Percentiles rank a stretch among this genome's conserved stretches.
phyloP scores from a whole-genome alignment of 2,113 vertebrate genomes.

The Burhinus oedicnemus region DNA sequence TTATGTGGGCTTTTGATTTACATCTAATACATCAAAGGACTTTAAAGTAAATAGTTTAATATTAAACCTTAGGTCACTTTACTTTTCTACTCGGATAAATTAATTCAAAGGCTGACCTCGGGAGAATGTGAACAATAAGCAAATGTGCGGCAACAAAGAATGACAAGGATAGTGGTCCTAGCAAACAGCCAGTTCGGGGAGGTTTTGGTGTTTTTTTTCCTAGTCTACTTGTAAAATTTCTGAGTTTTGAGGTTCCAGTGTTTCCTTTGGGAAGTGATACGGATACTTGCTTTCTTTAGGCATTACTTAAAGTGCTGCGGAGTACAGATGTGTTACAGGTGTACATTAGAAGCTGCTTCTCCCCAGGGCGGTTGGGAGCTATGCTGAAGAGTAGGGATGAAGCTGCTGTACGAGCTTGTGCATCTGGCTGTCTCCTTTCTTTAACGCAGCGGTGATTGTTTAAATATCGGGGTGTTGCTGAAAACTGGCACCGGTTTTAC shows the following conservation, averaged over 20 bases:
- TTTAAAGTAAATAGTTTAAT: neutral
- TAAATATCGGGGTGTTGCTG: neutral
- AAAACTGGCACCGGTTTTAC: neutral
- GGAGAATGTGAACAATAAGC: neutral
- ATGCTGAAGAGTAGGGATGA: fast-evolving
- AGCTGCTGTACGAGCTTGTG: fast-evolving
- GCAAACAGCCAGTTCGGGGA: neutral
- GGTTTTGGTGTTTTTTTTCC: fast-evolving
- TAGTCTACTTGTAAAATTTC: neutral
- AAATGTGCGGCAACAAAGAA: neutral
- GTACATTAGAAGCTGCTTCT: neutral
- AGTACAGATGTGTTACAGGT: neutral
- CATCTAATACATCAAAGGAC: neutral
- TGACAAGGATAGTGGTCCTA: neutral
- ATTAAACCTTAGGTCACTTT: neutral
- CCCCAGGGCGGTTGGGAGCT: too few species aligned
- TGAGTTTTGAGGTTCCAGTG: neutral
- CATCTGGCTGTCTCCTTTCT: neutral
- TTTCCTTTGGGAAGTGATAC: neutral
- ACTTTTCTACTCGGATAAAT: neutral
- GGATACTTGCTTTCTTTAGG: neutral
- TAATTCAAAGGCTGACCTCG: neutral
- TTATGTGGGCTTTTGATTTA: neutral
- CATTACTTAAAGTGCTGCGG: neutral
- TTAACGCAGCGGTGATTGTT: fast-evolving